These are phyloP conservation scores for Prosopocoilus inquinatus DNA, from an alignment of 2,888 invertebrate genomes.

Conservation along the genomic window DNA sequence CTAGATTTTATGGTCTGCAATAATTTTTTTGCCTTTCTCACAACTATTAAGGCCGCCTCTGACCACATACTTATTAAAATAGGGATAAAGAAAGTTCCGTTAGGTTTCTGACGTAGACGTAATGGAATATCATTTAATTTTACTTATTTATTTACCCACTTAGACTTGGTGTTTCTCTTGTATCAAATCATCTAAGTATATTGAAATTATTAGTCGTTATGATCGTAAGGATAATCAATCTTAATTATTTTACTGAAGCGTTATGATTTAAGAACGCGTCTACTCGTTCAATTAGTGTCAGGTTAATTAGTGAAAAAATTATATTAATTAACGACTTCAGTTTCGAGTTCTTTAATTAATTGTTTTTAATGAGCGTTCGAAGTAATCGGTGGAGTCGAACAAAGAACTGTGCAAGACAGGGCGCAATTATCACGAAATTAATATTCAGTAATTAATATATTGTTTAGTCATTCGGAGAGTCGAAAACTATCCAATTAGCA, in stretches of 20 bases:
- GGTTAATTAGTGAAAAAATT: slow-evolving; percentile 14
- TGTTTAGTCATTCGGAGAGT: background rate
- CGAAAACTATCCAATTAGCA: slow-evolving; percentile 11
- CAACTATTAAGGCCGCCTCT: too few relatives aligned
- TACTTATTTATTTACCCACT: background rate
- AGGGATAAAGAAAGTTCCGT: too few relatives aligned
- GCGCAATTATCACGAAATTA: background rate
- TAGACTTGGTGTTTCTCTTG: background rate
- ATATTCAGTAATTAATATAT: background rate
- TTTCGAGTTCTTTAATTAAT: slow-evolving; percentile 9
- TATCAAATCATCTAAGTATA: background rate
- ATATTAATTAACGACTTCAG: slow-evolving; percentile 11
- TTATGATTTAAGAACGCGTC: slow-evolving; percentile 1
- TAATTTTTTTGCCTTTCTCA: too few relatives aligned
- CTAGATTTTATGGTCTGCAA: too few relatives aligned
- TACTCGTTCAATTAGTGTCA: slow-evolving; percentile 1
- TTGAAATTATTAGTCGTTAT: background rate
- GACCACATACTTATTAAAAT: too few relatives aligned
- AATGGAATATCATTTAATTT: background rate
- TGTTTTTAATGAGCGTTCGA: slow-evolving; percentile 6
- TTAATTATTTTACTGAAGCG: background rate
- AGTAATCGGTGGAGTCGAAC: background rate
- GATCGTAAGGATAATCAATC: too few relatives aligned
- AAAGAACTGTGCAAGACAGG: background rate
- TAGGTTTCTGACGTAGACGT: too few relatives aligned